Evolutionary conservation across 1,140 invertebrate genomes (phyloP), one percentile per base, ranked within the genome.

Genomic region (Anastatus disparis): DNA sequence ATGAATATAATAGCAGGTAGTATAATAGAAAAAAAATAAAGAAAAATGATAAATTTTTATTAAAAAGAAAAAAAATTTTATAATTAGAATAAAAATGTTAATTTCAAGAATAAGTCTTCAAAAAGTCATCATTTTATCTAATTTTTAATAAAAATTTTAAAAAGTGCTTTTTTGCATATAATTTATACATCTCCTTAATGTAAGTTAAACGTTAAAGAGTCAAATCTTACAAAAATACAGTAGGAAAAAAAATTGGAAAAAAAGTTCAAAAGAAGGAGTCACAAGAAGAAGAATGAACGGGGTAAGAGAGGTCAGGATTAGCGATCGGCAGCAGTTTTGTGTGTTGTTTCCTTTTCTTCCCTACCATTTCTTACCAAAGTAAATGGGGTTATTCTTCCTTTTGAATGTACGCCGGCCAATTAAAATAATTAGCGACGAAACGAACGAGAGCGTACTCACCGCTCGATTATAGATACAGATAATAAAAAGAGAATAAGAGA

Each of bases 381-480:
- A 35, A n/a, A n/a, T n/a, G n/a, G 74, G 59, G 53, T 63, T 78
- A 77, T 77, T 63, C 58, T 71, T 75, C 74, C 80, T 80, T 83
- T 81, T 81, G 80, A 82, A 81, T 80, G 76, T 76, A 76, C 77
- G 78, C 81, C 81, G 79, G 78, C 81, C 81, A 83, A 83, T 83
- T 83, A 83, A 83, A 83, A 83, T 83, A 83, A 83, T 83, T 83
- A 83, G 81, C 80, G 79, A 82, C 79, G 78, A 79, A 79, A 79
- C 78, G 78, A 81, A 77, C 75, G 76, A 80, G 78, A 79, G 77
- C 76, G 74, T 71, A 77, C 75, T 70, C 58, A 65, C 74, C 71
- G 58, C 77, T 71, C 77, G 80, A 81, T 80, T 78, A 77, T 75
- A 79, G 76, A 79, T 76, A 77, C 73, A 76, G 79, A 78, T 79